These are phyloP conservation scores for Balearica regulorum DNA, from an alignment of 2,797 vertebrate genomes.

Conservation along the genomic window DNA sequence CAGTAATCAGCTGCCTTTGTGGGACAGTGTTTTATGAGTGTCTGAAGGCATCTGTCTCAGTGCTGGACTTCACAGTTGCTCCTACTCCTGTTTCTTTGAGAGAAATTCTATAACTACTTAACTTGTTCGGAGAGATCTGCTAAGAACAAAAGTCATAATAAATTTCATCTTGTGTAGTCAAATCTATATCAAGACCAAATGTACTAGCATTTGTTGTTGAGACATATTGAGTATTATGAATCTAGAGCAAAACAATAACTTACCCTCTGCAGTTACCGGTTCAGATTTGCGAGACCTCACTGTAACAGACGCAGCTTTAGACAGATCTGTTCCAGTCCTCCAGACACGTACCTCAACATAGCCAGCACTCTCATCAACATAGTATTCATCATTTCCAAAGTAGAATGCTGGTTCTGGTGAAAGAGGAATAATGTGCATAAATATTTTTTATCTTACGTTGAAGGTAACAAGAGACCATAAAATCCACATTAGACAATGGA, in stretches of 20 bases:
- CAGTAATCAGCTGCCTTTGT: not conserved
- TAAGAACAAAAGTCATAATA: not conserved
- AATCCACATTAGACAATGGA: not conserved
- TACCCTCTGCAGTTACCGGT: slow-evolving; percentile 88
- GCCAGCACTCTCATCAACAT: slow-evolving; percentile 87
- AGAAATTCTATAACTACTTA: not conserved
- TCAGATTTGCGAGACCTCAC: slow-evolving; percentile 89
- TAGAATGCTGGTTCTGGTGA: slow-evolving; percentile 86
- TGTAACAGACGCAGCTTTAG: slow-evolving; percentile 84
- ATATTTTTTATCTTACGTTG: not conserved
- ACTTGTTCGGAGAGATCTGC: not conserved
- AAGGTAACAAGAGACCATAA: not conserved
- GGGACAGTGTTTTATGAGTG: not conserved
- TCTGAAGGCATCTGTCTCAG: not conserved
- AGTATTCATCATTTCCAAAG: slow-evolving; percentile 83
- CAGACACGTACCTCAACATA: slow-evolving; percentile 86
- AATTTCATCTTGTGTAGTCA: not conserved
- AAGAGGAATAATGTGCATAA: slow-evolving; percentile 12
- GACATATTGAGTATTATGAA: not conserved
- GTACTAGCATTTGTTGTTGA: not conserved
- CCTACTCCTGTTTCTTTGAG: not conserved
- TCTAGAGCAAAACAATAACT: not conserved
- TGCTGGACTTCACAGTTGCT: not conserved
- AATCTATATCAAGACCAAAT: not conserved
- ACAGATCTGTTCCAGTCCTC: slow-evolving; percentile 89